Conservation (phyloP, 1,140 invertebrate species). For the Drosophila suzukii region DNA sequence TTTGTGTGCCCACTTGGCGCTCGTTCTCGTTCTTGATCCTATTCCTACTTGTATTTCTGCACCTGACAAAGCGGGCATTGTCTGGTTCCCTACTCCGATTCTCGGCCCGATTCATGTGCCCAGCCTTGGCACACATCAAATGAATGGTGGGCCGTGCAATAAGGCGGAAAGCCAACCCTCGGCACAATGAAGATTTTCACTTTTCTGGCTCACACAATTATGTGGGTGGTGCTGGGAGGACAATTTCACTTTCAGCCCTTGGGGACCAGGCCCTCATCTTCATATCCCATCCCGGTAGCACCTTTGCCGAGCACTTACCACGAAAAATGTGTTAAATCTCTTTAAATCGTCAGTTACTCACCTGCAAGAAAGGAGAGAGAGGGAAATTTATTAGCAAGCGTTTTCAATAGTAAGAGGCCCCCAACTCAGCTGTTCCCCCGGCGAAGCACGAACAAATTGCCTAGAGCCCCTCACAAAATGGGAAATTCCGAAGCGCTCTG, state of each 20-base stretch:
- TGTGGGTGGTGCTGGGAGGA: neutral
- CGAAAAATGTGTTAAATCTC: constrained; percentile 12
- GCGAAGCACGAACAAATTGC: constrained; percentile 69
- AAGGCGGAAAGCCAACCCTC: constrained; percentile 4
- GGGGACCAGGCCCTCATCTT: neutral
- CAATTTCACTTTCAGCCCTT: constrained; percentile 10
- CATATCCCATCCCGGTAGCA: neutral
- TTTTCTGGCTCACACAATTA: constrained; percentile 18
- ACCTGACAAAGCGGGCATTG: constrained; percentile 34
- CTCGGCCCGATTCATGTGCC: neutral
- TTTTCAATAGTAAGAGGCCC: constrained; percentile 30
- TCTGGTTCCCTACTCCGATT: constrained; percentile 8
- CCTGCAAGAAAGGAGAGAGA: constrained; percentile 30
- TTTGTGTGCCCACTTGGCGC: constrained; percentile 35
- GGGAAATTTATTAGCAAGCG: constrained; percentile 43
- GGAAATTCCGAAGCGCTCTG: constrained; percentile 52
- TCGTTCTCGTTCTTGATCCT: neutral
- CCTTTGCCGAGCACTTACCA: constrained; percentile 44
- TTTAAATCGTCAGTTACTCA: constrained; percentile 41
- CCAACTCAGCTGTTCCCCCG: constrained; percentile 5
- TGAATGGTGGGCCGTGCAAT: constrained; percentile 13
- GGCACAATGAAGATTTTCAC: constrained; percentile 22
- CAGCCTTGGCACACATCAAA: constrained; percentile 43
- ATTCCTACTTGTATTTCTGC: neutral
- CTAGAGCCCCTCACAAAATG: constrained; percentile 30